phyloP scores from a whole-genome alignment of 2,888 invertebrate species.

The Heliothis peltigera region DNA sequence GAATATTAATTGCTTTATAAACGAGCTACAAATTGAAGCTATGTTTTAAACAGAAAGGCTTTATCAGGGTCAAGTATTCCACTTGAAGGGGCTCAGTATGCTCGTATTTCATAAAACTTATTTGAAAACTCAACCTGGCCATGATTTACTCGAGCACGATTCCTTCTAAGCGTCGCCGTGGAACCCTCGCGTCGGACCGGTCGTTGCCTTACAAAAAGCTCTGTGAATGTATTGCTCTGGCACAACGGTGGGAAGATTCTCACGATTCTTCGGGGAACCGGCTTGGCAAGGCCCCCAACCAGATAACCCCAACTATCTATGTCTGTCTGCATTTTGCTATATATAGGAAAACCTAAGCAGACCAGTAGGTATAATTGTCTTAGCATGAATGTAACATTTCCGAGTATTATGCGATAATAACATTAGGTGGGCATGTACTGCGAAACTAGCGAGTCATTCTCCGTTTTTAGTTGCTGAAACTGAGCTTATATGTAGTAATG shows the following conservation, averaged over 20 bases:
- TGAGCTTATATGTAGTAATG: slow-evolving; percentile 1
- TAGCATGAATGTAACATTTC: slow-evolving; percentile 16
- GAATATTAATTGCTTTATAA: slow-evolving; percentile 20
- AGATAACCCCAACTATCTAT: slow-evolving; percentile 53
- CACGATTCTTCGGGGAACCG: slow-evolving; percentile 69
- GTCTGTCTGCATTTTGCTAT: slow-evolving; percentile 29
- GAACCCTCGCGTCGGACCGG: slow-evolving; percentile 58
- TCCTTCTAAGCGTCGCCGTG: slow-evolving; percentile 52
- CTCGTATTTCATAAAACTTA: slow-evolving; percentile 49
- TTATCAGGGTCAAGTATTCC: slow-evolving; percentile 35
- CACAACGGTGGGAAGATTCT: slow-evolving; percentile 81
- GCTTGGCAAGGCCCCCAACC: slow-evolving; percentile 44
- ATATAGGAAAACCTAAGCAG: slow-evolving; percentile 24
- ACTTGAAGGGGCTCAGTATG: slow-evolving; percentile 16
- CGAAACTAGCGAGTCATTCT: slow-evolving; percentile 1
- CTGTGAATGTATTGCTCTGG: slow-evolving; percentile 70
- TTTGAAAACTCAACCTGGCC: slow-evolving; percentile 51
- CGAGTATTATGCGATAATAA: slow-evolving; percentile 8
- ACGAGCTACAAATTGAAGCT: slow-evolving; percentile 1
- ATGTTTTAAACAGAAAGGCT: slow-evolving; percentile 10
- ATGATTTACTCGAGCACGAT: slow-evolving; percentile 51
- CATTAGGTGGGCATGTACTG: not conserved
- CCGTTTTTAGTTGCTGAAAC: not conserved
- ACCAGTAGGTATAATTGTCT: slow-evolving; percentile 14
- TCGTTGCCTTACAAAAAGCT: slow-evolving; percentile 63